Base-by-base conservation (phyloP, 2,797 vertebrate genomes). In the Argya squamiceps region DNA sequence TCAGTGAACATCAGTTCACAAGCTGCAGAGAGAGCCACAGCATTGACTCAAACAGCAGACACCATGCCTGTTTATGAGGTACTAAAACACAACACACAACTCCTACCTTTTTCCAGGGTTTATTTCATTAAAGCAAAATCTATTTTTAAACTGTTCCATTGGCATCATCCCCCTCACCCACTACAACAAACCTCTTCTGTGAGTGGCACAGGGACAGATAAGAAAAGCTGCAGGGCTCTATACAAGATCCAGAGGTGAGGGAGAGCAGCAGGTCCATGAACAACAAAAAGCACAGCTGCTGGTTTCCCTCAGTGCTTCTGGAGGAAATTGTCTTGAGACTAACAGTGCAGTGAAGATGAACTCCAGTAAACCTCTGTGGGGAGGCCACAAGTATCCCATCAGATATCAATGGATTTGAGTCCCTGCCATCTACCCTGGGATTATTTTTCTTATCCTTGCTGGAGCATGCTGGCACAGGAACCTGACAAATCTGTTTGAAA, bases 381-480 rank as follows among this genome's bases (percentile, higher is more conserved):
- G 19, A 59, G 32, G n/a, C 32, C 44, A 67, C 6, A 44, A 50
- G 12, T 16, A n/a, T 36, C 19, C n/a, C 10, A 9, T 37, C 10
- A 85, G n/a, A 10, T 37, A 44, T 29, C n/a, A 59, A 23, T n/a
- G 10, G 20, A 44, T 59, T 67, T 37, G 12, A 18, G 37, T 23
- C 29, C 10, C n/a, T 67, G n/a, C 29, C 71, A 44, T 59, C 10
- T n/a, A 59, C 7, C 17, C 46, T 44, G n/a, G 5, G 23, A 59
- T 70, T 32, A 37, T 68, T 60, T 82, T 59, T 52, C 15, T 12
- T 60, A 4, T 67, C 27, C 37, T 37, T 67, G 53, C 27, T 75
- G n/a, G 37, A 52, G 29, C 23, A 20, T 0, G 1, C 37, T n/a
- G 27, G 53, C 53, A 85, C 15, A 2, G 5, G n/a, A 52, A 59